These are phyloP conservation scores for Rhinichthys klamathensis DNA, from an alignment of 2,113 vertebrate genomes.

Conservation along the genomic window DNA sequence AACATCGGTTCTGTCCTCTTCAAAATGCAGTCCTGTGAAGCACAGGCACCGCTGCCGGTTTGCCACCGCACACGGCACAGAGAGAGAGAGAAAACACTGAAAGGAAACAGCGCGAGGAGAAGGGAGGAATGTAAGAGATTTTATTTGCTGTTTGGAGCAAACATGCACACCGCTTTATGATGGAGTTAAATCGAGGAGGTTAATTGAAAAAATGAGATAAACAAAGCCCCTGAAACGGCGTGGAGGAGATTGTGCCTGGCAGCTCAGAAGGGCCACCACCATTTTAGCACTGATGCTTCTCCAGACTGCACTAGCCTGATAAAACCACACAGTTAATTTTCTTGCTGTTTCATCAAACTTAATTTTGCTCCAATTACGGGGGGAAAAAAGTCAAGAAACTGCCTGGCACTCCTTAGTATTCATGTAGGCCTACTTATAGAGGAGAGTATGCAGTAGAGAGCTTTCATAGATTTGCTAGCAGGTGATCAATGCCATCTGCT, in stretches of 20 bases:
- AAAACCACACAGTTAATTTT: slow-evolving; percentile 86
- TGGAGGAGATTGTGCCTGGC: slow-evolving; percentile 84
- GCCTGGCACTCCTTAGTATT: slow-evolving; percentile 79
- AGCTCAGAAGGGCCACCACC: slow-evolving; percentile 71
- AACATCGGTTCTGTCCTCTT: slow-evolving; percentile 72
- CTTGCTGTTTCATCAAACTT: slow-evolving; percentile 88
- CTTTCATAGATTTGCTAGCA: slow-evolving; percentile 44
- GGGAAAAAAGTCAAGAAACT: slow-evolving; percentile 75
- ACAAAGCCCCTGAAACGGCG: slow-evolving; percentile 78
- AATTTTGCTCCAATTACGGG: slow-evolving; percentile 86
- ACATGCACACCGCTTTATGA: slow-evolving; percentile 78
- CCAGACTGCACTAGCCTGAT: slow-evolving; percentile 78
- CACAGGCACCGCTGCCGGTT: slow-evolving; percentile 73
- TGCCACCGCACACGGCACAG: slow-evolving; percentile 57
- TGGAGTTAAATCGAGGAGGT: slow-evolving; percentile 89
- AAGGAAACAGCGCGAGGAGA: background rate
- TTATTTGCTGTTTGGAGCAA: slow-evolving; percentile 85
- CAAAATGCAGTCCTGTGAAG: slow-evolving; percentile 74
- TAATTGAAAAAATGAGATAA: slow-evolving; percentile 99
- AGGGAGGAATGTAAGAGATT: slow-evolving; percentile 64
- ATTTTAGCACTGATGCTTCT: slow-evolving; percentile 74
- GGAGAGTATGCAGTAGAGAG: slow-evolving; percentile 67
- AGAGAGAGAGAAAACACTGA: slow-evolving; percentile 11
- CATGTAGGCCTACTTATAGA: slow-evolving; percentile 66
- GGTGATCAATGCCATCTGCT: slow-evolving; percentile 11